A percentile compares a stretch with the other conserved stretches of the same genome.
These are phyloP conservation scores for Columba guinea DNA, from an alignment of 2,797 vertebrate genomes.

Conservation along the genomic window DNA sequence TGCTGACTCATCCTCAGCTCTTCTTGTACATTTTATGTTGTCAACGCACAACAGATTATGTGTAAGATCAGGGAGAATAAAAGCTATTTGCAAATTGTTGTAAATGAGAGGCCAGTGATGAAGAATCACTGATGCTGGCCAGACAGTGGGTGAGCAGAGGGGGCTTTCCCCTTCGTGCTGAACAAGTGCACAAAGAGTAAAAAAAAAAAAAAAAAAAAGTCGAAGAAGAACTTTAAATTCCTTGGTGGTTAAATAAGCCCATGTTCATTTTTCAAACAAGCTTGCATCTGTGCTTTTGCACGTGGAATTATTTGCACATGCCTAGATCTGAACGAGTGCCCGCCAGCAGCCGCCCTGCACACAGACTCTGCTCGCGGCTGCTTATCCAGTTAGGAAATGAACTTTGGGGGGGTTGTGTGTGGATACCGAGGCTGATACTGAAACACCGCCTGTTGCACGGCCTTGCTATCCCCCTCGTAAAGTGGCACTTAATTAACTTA, in stretches of 20 bases:
- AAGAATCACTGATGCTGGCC: not conserved
- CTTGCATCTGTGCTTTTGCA: not conserved
- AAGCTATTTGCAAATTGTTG: not conserved
- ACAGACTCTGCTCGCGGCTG: not conserved
- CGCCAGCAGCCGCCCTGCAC: slow-evolving; percentile 2
- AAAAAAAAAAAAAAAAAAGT: not conserved
- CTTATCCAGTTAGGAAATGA: slow-evolving; percentile 38
- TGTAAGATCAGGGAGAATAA: not conserved
- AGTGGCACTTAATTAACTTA: slow-evolving; percentile 48
- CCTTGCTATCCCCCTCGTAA: slow-evolving; percentile 14
- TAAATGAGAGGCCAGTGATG: not conserved
- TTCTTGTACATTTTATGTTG: not conserved
- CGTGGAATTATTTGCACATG: not conserved
- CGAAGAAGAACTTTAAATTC: not conserved
- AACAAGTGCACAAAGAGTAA: not conserved
- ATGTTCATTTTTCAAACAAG: not conserved
- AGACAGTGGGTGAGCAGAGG: not conserved
- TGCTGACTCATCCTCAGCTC: not conserved
- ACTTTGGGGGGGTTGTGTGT: not conserved
- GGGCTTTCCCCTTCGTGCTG: not conserved
- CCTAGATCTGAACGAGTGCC: not conserved
- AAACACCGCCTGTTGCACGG: not conserved
- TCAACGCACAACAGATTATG: not conserved
- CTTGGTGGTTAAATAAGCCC: not conserved
- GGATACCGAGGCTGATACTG: not conserved